These are phyloP conservation scores for Acropora yongei DNA, from an alignment of 64 coral and sea anemone genomes.

Conservation along the genomic window DNA sequence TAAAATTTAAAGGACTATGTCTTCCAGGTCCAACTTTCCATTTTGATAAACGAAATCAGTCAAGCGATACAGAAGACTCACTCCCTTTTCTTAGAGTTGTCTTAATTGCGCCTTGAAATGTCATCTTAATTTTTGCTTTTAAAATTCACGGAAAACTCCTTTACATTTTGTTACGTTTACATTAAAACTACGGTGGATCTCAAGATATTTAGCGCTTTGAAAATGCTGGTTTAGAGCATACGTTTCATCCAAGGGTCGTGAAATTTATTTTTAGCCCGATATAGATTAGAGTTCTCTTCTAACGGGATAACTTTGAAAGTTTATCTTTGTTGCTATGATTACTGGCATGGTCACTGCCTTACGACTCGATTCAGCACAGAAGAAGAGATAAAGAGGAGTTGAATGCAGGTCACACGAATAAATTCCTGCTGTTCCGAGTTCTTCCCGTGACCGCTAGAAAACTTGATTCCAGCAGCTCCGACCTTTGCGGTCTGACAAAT, in stretches of 20 bases:
- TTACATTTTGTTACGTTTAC: too few relatives aligned
- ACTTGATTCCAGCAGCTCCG: background rate
- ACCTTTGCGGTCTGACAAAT: background rate
- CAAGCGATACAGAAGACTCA: too few relatives aligned
- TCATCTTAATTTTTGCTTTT: too few relatives aligned
- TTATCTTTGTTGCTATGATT: background rate
- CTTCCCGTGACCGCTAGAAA: background rate
- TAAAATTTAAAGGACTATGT: too few relatives aligned
- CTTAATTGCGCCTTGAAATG: too few relatives aligned
- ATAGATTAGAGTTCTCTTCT: background rate
- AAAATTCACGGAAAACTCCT: too few relatives aligned
- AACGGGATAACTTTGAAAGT: background rate
- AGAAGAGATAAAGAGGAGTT: background rate
- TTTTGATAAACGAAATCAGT: too few relatives aligned
- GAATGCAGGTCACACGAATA: background rate
- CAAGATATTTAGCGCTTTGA: background rate
- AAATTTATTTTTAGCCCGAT: background rate
- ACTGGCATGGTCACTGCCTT: background rate
- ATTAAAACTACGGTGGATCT: background rate
- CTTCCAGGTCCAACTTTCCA: too few relatives aligned
- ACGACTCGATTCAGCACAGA: background rate
- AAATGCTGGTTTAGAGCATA: too few relatives aligned
- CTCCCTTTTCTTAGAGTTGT: too few relatives aligned
- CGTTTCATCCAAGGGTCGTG: too few relatives aligned
- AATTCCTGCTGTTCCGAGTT: background rate